Evolutionary conservation across 2,113 vertebrate genomes (phyloP).

Genomic region (Coryphaenoides rupestris): DNA sequence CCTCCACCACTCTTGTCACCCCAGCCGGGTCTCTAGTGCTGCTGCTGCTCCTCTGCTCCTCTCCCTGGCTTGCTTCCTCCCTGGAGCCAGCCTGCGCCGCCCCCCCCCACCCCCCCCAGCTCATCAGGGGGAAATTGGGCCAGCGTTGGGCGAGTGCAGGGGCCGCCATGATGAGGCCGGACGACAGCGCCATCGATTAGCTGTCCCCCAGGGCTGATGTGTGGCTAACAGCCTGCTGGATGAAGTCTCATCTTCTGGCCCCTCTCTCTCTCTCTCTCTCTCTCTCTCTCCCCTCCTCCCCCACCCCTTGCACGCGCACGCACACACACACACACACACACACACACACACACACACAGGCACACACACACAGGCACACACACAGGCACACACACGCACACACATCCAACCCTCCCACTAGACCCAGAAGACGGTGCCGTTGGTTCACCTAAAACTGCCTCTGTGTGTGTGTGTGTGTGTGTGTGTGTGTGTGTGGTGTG

Average conservation of each 20-base stretch:
- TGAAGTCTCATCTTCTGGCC: conserved; percentile 61
- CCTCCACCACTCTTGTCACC: conserved; percentile 49
- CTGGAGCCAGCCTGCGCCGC: conserved; percentile 32
- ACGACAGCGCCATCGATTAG: conserved; percentile 75
- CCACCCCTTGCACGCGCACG: conserved; percentile 6
- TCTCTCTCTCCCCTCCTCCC: too few species aligned
- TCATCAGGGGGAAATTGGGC: conserved; percentile 67
- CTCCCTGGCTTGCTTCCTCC: conserved; percentile 40
- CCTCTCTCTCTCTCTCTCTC: too few species aligned
- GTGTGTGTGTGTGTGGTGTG: too few species aligned
- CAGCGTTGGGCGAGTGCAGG: conserved; percentile 51
- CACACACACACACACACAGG: too few species aligned
- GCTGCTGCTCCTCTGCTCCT: too few species aligned
- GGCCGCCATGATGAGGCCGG: conserved; percentile 75
- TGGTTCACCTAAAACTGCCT: too few species aligned
- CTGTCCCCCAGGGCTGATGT: conserved; percentile 75
- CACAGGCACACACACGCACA: too few species aligned
- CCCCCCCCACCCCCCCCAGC: conserved; percentile 57
- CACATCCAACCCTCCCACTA: too few species aligned
- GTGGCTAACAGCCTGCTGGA: conserved; percentile 66
- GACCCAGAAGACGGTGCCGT: too few species aligned
- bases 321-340: conserved; percentile 19
- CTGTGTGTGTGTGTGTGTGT: too few species aligned
- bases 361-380: too few species aligned
- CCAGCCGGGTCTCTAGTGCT: too few species aligned